phyloP scores from a whole-genome alignment of 2,113 vertebrate genomes.

The Misgurnus anguillicaudatus region DNA sequence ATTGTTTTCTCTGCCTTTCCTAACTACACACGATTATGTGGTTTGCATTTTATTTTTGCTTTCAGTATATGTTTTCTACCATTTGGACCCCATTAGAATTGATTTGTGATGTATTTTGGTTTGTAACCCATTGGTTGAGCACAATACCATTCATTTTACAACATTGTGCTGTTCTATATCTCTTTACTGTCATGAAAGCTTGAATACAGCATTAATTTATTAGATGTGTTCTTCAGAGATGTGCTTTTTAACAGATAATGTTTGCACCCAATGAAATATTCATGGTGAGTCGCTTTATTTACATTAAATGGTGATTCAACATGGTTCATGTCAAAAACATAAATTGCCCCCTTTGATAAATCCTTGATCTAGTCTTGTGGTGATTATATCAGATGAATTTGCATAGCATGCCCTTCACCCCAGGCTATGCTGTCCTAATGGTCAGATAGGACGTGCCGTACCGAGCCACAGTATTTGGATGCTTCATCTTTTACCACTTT shows the following conservation, averaged over 20 bases:
- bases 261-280: conserved; percentile 29
- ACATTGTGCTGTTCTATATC: neutral
- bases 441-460: conserved; percentile 20
- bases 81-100: too few relatives aligned
- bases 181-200: conserved; percentile 16
- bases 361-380: conserved; percentile 1
- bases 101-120: too few relatives aligned
- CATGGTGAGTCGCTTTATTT: neutral
- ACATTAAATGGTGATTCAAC: neutral
- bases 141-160: too few relatives aligned
- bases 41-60: too few relatives aligned
- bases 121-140: too few relatives aligned
- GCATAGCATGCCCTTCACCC: conserved; percentile 16
- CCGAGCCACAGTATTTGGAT: conserved; percentile 28
- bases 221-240: neutral
- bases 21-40: too few relatives aligned
- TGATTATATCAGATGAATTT: conserved; percentile 15
- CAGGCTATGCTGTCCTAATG: conserved; percentile 24
- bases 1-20: too few relatives aligned
- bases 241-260: conserved; percentile 5
- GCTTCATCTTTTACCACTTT: conserved; percentile 16
- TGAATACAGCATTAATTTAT: conserved; percentile 3
- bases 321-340: conserved; percentile 18
- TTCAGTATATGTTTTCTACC: too few relatives aligned
- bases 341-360: conserved; percentile 1